Evolutionary conservation across 2,797 vertebrate genomes (phyloP).

Genomic region (Arrhamphus sclerolepis): DNA sequence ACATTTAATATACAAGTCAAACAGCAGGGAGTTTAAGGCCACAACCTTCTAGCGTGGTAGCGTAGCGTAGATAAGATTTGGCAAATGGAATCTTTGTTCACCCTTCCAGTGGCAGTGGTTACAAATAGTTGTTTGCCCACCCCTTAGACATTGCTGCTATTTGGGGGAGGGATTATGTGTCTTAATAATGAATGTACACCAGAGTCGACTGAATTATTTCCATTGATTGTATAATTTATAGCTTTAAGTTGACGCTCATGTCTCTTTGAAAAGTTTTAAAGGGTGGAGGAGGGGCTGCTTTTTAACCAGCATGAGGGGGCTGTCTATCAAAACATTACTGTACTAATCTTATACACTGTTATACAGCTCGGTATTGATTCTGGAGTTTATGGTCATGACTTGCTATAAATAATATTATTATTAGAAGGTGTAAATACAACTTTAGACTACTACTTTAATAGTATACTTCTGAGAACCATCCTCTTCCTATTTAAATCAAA

Average conservation of each 20-base stretch:
- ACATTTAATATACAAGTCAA: slow-evolving; percentile 15
- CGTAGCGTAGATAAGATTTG: slow-evolving; percentile 38
- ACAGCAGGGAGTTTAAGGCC: slow-evolving; percentile 4
- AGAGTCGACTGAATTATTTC: slow-evolving; percentile 44
- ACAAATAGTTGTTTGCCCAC: slow-evolving; percentile 49
- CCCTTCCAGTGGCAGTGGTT: slow-evolving; percentile 59
- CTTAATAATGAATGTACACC: slow-evolving; percentile 26
- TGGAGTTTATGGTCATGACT: neutral
- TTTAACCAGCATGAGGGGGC: slow-evolving; percentile 20
- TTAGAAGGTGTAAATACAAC: neutral
- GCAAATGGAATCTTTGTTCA: slow-evolving; percentile 62
- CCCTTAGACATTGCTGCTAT: slow-evolving; percentile 34
- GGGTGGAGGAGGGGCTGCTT: slow-evolving; percentile 62
- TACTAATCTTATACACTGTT: neutral
- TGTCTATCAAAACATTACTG: slow-evolving; percentile 19
- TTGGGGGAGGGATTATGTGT: slow-evolving; percentile 6
- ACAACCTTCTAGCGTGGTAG: slow-evolving; percentile 15
- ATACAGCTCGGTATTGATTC: neutral
- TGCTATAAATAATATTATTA: neutral
- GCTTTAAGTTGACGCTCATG: slow-evolving; percentile 35
- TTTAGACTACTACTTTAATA: neutral
- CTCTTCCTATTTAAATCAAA: neutral
- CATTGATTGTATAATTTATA: slow-evolving; percentile 46
- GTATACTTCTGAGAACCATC: neutral
- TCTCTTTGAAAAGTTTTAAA: slow-evolving; percentile 20